Percentiles rank a stretch among this genome's conserved stretches.
These are phyloP conservation scores for Aplocera efformata DNA, from an alignment of 2,888 invertebrate genomes.

Conservation along the genomic window DNA sequence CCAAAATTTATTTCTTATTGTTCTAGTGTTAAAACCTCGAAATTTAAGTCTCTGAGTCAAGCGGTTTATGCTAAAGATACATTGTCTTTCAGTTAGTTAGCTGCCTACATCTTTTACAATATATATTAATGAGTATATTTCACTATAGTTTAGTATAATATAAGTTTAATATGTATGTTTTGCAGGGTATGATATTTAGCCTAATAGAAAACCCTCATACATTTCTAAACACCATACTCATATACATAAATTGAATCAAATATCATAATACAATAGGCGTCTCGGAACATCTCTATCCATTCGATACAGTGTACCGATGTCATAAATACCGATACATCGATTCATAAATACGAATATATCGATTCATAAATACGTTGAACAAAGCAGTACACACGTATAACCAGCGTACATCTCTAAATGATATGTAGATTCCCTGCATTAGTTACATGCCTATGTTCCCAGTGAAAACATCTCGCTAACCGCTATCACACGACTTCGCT, in stretches of 20 bases:
- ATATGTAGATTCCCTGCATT: slow-evolving; percentile 80
- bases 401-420: slow-evolving; percentile 78
- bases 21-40: no score
- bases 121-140: no score
- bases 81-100: no score
- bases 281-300: slow-evolving; percentile 56
- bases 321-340: slow-evolving; percentile 65
- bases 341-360: slow-evolving; percentile 26
- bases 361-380: slow-evolving; percentile 73
- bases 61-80: no score
- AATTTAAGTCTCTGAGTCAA: no score
- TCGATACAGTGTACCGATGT: slow-evolving; percentile 54
- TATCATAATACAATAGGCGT: slow-evolving; percentile 69
- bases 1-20: no score
- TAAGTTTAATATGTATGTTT: no score
- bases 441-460: slow-evolving; percentile 79
- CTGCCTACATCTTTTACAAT: no score
- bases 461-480: slow-evolving; percentile 76
- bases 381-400: slow-evolving; percentile 78
- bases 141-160: no score
- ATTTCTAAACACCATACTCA: slow-evolving; percentile 19
- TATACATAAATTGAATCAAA: slow-evolving; percentile 21
- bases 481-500: slow-evolving; percentile 21
- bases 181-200: slow-evolving; percentile 6
- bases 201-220: slow-evolving; percentile 14